A percentile compares a stretch with the other conserved stretches of the same genome.
Conservation (phyloP, 2,888 invertebrate genomes). For the Drosophila subsilvestris region DNA sequence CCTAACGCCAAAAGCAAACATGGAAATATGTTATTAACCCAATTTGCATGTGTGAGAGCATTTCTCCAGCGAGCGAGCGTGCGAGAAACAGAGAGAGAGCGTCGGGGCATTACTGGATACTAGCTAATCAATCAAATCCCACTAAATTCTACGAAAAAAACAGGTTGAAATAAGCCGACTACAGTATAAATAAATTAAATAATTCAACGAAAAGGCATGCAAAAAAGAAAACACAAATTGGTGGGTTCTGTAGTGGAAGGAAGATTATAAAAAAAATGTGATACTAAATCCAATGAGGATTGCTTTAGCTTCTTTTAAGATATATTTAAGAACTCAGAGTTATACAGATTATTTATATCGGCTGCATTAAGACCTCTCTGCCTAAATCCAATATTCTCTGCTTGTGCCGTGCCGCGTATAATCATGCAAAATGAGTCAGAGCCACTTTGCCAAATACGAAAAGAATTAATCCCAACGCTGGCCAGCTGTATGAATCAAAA, state of each 20-base stretch:
- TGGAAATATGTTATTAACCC: slow-evolving; percentile 67
- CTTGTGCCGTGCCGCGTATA: background rate
- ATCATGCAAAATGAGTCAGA: background rate
- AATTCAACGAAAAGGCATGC: slow-evolving; percentile 14
- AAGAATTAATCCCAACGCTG: slow-evolving; percentile 9
- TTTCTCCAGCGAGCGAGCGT: slow-evolving; percentile 9
- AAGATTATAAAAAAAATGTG: no score
- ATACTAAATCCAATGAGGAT: no score
- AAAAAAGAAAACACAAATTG: background rate
- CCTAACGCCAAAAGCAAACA: slow-evolving; percentile 48
- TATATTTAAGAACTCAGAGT: no score
- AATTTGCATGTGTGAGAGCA: slow-evolving; percentile 64
- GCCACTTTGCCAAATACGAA: background rate
- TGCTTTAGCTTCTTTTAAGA: no score
- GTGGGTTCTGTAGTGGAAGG: background rate
- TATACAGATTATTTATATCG: no score
- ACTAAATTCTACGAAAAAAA: slow-evolving; percentile 19
- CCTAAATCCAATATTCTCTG: background rate
- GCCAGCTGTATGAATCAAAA: slow-evolving; percentile 20
- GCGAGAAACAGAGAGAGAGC: background rate
- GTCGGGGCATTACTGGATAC: slow-evolving; percentile 1
- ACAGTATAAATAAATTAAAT: background rate
- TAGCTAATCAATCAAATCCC: slow-evolving; percentile 36
- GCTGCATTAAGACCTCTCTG: background rate
- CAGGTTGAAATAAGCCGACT: slow-evolving; percentile 19